Evolutionary conservation across 2,797 vertebrate genomes (phyloP).

Genomic region (Poliocrania exsul): DNA sequence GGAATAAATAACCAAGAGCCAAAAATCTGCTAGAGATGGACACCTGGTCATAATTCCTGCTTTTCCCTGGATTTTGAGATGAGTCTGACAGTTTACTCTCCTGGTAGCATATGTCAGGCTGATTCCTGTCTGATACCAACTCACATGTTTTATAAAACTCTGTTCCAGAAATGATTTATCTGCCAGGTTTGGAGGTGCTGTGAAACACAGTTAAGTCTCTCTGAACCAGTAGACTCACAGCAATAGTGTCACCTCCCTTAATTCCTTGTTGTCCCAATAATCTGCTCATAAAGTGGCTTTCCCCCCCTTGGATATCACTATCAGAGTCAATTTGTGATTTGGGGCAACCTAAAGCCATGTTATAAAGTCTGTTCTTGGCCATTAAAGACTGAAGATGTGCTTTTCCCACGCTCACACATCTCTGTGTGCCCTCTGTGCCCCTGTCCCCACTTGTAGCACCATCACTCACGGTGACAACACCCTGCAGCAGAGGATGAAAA

Average conservation of each 20-base stretch:
- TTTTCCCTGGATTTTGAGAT: not conserved
- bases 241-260: not conserved
- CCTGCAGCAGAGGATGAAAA: not conserved
- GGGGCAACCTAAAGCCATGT: not conserved
- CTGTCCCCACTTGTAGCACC: not conserved
- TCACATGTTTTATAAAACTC: not conserved
- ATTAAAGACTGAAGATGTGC: not conserved
- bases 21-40: not conserved
- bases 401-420: rapidly evolving
- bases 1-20: not conserved
- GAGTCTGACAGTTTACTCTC: not conserved
- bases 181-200: not conserved
- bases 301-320: not conserved
- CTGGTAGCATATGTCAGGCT: not conserved
- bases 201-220: not conserved
- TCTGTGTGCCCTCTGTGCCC: not conserved
- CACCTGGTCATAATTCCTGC: not conserved
- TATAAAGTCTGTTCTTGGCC: not conserved
- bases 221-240: rapidly evolving
- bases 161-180: not conserved
- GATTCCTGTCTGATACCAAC: not conserved
- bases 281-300: not conserved
- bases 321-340: not conserved
- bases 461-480: rapidly evolving
- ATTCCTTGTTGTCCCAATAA: not conserved